phyloP scores from a whole-genome alignment of 2,113 vertebrate genomes.

The Pampusana beccarii region DNA sequence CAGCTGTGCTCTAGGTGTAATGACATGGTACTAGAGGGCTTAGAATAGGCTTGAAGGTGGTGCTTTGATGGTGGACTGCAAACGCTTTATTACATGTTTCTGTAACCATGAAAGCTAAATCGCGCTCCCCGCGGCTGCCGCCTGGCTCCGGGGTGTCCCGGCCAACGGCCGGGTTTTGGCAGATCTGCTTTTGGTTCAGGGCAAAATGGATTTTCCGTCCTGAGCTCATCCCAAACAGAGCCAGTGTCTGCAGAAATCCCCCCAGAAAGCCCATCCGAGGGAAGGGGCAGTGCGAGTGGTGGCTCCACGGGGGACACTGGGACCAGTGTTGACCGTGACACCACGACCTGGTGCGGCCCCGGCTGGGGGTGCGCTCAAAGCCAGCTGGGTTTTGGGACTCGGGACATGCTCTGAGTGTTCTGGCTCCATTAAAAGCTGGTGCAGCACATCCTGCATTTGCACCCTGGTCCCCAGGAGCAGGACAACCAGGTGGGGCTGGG shows the following conservation, averaged over 20 bases:
- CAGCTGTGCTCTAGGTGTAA: not conserved
- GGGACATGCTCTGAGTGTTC: not conserved
- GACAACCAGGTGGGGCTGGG: not conserved
- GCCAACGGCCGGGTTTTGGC: accelerated
- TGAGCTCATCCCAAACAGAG: not conserved
- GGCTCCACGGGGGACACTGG: not conserved
- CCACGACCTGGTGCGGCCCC: no score
- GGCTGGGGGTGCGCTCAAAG: not conserved
- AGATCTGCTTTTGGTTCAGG: not conserved
- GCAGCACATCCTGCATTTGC: not conserved
- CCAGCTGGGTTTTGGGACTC: not conserved
- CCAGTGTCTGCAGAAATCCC: accelerated
- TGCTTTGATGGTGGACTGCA: not conserved
- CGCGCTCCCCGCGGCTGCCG: accelerated
- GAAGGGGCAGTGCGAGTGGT: not conserved
- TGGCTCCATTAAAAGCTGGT: not conserved
- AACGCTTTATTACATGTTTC: not conserved
- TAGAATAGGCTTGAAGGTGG: not conserved
- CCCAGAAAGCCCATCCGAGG: accelerated
- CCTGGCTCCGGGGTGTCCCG: not conserved
- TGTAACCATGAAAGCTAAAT: not conserved
- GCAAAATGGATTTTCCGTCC: not conserved
- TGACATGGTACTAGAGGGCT: not conserved
- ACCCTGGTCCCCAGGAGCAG: not conserved
- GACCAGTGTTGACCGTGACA: not conserved